Base-by-base conservation (phyloP, 2,888 invertebrate genomes). In the Galerucella nymphaeae region DNA sequence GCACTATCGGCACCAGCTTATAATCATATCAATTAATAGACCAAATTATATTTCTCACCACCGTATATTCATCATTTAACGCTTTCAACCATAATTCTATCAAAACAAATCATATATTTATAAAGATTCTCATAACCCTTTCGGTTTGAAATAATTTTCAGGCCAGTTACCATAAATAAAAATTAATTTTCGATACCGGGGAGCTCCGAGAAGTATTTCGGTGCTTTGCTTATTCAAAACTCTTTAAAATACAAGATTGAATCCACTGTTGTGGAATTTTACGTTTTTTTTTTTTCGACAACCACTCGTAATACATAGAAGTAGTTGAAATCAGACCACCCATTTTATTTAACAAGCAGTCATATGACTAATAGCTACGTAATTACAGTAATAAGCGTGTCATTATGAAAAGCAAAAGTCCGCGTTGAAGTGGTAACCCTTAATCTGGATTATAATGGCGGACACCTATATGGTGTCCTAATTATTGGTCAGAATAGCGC, bases 311-410 rank as follows among this genome's bases (percentile, higher is more conserved):
- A 16, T 59, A 70, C 68, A 61, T 59, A 66, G 59, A 41, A 41
- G 14, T 65, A 65, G 68, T 63, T 65, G 61, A 67, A 71, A 74
- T 68, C 69, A 81, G 83, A 84, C 83, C 83, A 84, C 83, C 84
- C 81, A 83, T 78, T 76, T 78, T 76, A 81, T 80, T 81, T 81
- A 83, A 82, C 82, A 81, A 82, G 80, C 82, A 80, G 77, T 83
- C 81, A 82, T 80, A 82, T 84, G 83, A 83, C 84, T 84, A 84
- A 84, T 84, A 83, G 83, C 80, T 79, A 76, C 78, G 81, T 82
- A 82, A 84, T 84, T 83, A 84, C 84, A 80, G 82, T 84, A 83
- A 84, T 84, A 84, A 84, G 79, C 82, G 78, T 83, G 84, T 84
- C 83, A 84, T 84, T 79, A 79, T 80, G 73, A 70, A 77, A 78